Evolutionary conservation across 2,888 invertebrate species (phyloP).

Genomic region (Chaetoderma sp.): DNA sequence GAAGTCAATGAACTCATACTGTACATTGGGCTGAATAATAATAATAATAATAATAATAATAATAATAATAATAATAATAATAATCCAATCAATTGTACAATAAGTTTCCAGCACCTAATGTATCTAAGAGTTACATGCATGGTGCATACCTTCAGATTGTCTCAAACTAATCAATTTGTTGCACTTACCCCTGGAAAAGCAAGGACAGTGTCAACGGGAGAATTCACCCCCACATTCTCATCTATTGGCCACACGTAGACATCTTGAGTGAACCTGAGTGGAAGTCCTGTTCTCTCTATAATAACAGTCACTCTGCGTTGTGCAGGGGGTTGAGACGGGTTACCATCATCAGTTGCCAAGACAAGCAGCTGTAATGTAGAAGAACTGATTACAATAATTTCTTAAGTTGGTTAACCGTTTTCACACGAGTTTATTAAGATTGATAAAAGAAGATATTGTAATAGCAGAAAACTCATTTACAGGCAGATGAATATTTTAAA

Average conservation of each 20-base stretch:
- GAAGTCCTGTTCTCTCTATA: slow-evolving; percentile 28
- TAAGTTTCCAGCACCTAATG: too few relatives aligned
- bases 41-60: not conserved
- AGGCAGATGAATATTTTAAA: too few relatives aligned
- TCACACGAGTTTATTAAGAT: not conserved
- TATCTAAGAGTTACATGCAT: too few relatives aligned
- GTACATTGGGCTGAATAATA: slow-evolving; percentile 32
- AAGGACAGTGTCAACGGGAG: slow-evolving; percentile 28
- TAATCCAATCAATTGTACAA: too few relatives aligned
- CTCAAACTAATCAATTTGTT: too few relatives aligned
- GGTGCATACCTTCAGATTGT: too few relatives aligned
- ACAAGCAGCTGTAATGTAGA: slow-evolving; percentile 42
- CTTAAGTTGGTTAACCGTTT: too few relatives aligned
- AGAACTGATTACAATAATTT: too few relatives aligned
- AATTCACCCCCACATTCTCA: slow-evolving; percentile 38
- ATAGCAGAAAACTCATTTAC: too few relatives aligned
- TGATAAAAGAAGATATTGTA: not conserved
- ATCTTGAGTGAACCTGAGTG: slow-evolving; percentile 30
- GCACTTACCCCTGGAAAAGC: slow-evolving; percentile 47
- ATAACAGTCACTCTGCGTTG: slow-evolving; percentile 39
- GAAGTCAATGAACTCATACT: slow-evolving; percentile 28
- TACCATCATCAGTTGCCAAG: slow-evolving; percentile 38
- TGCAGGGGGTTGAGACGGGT: slow-evolving; percentile 18
- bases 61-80: not conserved
- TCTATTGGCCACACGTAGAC: slow-evolving; percentile 36